phyloP scores from a whole-genome alignment of 1,140 invertebrate species.

The Temnothorax nylanderi region DNA sequence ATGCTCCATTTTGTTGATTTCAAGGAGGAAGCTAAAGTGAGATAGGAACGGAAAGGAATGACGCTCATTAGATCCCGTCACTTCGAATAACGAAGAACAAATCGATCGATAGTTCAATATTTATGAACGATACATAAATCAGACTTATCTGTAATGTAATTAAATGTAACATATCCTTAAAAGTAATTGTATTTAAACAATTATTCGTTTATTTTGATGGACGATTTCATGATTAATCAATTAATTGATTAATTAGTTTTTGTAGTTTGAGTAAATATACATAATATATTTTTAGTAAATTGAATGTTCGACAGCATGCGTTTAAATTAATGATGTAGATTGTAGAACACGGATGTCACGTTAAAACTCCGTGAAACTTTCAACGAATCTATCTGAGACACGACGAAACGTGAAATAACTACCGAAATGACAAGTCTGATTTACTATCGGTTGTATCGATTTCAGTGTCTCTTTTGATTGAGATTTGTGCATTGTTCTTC shows the following conservation, averaged over 20 bases:
- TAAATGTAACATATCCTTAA: neutral
- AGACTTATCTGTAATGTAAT: neutral
- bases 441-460: constrained; percentile 39
- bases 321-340: constrained; percentile 57
- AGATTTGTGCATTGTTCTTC: constrained; percentile 10
- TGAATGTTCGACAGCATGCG: constrained; percentile 6
- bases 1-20: constrained; percentile 67
- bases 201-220: neutral
- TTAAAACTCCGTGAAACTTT: constrained; percentile 52
- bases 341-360: constrained; percentile 35
- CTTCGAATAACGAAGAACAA: neutral
- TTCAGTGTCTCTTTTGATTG: constrained; percentile 66
- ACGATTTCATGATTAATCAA: neutral
- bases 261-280: neutral
- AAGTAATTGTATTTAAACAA: neutral
- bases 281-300: neutral
- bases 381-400: constrained; percentile 53
- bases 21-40: constrained; percentile 10
- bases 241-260: neutral
- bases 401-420: constrained; percentile 59
- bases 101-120: neutral
- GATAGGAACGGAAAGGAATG: neutral
- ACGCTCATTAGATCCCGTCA: constrained; percentile 27
- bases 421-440: constrained; percentile 61
- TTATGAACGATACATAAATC: neutral